These are phyloP conservation scores for Heterochromis multidens DNA, from an alignment of 2,113 vertebrate species.

Conservation along the genomic window DNA sequence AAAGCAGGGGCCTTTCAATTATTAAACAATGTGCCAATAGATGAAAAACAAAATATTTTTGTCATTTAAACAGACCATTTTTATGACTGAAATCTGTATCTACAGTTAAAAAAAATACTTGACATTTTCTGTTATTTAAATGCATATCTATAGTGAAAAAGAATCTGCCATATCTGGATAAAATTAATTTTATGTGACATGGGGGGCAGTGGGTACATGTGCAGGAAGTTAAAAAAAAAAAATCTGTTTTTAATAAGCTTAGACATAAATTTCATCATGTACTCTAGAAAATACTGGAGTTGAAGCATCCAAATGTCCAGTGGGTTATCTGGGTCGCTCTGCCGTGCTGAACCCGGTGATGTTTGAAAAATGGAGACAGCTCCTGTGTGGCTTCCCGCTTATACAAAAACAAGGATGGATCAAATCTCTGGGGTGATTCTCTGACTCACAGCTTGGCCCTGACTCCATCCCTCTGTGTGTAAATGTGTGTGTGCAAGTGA, in stretches of 20 bases:
- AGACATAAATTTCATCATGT: neutral
- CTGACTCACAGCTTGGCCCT: constrained; percentile 19
- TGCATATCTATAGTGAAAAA: no score
- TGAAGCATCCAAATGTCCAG: neutral
- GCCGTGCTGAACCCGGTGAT: constrained; percentile 3
- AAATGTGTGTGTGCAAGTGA: neutral
- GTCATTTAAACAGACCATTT: neutral
- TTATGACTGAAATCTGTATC: neutral
- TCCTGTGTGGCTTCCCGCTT: constrained; percentile 7
- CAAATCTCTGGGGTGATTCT: constrained; percentile 36
- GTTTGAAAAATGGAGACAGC: constrained; percentile 34
- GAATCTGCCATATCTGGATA: no score
- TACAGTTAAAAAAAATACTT: neutral
- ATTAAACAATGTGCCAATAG: neutral
- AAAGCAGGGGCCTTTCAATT: neutral
- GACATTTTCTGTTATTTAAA: no score
- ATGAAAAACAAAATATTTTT: neutral
- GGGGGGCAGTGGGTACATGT: neutral
- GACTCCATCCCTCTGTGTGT: neutral
- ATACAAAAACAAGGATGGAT: constrained; percentile 21
- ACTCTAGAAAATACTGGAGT: neutral
- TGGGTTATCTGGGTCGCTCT: neutral
- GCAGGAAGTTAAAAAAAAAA: neutral
- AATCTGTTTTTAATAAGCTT: neutral
- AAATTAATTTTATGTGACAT: no score